A percentile compares a stretch with the other conserved stretches of the same genome.
Evolutionary conservation across 2,888 invertebrate species (phyloP).

Genomic region (Priocnemis perturbator): DNA sequence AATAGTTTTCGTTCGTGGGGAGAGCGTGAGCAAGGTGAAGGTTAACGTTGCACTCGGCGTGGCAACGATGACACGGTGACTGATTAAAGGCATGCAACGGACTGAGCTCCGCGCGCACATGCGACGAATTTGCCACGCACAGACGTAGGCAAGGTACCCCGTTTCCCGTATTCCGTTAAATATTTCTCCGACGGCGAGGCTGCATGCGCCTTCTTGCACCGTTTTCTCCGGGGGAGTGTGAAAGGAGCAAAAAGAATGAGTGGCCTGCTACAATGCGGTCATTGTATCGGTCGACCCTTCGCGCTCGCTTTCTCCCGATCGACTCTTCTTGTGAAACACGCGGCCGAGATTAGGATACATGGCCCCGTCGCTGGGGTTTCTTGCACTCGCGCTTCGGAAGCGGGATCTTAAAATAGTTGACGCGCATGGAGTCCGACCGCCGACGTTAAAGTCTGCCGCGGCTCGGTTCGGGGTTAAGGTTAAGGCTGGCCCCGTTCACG

Average conservation of each 20-base stretch:
- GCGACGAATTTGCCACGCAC: no score
- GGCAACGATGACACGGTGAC: constrained; percentile 40
- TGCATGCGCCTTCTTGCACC: background rate
- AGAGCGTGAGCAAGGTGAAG: constrained; percentile 54
- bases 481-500: constrained; percentile 33
- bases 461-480: constrained; percentile 46
- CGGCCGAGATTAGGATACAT: background rate
- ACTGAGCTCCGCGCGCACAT: no score
- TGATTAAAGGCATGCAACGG: constrained; percentile 29
- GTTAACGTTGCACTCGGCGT: constrained; percentile 48
- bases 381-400: constrained; percentile 34
- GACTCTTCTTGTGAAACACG: background rate
- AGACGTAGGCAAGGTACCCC: background rate
- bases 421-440: constrained; percentile 16
- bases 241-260: background rate
- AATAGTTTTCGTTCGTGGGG: constrained; percentile 46
- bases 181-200: no score
- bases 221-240: background rate
- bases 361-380: background rate
- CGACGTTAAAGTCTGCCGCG: background rate
- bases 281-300: no score
- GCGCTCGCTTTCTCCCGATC: background rate
- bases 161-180: background rate
- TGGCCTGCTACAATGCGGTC: background rate
- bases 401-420: constrained; percentile 52